phyloP scores from a whole-genome alignment of 2,113 vertebrate genomes.

The Naja naja region DNA sequence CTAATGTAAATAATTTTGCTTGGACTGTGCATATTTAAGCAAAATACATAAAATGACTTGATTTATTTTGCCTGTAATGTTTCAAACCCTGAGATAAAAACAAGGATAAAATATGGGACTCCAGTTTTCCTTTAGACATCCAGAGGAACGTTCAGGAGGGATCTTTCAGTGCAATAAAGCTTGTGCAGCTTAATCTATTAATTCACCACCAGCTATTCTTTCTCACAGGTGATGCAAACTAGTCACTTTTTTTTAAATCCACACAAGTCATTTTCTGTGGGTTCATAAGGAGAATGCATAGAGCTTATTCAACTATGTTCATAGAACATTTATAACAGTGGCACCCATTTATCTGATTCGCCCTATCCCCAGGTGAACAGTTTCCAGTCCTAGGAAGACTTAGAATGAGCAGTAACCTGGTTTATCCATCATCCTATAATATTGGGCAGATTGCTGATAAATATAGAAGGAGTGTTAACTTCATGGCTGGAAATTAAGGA shows the following conservation, averaged over 20 bases:
- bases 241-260: not conserved
- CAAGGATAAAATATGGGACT: not conserved
- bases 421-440: not conserved
- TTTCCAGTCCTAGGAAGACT: not conserved
- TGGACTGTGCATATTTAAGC: not conserved
- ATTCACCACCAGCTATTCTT: not conserved
- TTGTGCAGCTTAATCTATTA: not conserved
- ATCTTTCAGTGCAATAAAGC: constrained; percentile 26
- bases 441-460: not conserved
- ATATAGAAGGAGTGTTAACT: not conserved
- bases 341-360: not conserved
- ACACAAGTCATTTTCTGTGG: not conserved
- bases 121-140: constrained; percentile 38
- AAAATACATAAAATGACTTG: not conserved
- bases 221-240: not conserved
- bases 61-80: constrained; percentile 16
- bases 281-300: not conserved
- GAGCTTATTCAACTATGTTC: not conserved
- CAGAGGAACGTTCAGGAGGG: constrained; percentile 1
- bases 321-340: not conserved
- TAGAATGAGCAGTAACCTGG: not conserved
- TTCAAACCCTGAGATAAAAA: constrained; percentile 23
- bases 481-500: not conserved
- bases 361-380: not conserved
- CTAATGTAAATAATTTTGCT: constrained; percentile 25